Conservation (phyloP, 2,888 invertebrate genomes). For the Amaurobius ferox region DNA sequence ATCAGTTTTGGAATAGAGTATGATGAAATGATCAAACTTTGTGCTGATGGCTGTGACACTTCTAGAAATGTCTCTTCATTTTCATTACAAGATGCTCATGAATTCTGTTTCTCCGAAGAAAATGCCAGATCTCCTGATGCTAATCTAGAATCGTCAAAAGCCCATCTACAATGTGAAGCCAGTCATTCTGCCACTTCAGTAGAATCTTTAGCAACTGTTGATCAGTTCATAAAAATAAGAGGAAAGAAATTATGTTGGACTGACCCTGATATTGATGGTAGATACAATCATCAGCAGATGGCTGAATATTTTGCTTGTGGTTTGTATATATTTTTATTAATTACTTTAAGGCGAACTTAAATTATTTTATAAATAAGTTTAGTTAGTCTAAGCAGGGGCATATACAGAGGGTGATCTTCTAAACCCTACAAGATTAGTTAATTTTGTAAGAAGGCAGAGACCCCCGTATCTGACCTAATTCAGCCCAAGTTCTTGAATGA, state of each 20-base stretch:
- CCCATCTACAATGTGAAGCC: not conserved
- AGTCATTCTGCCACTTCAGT: not conserved
- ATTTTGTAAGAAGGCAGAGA: no score
- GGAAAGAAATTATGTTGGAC: constrained; percentile 32
- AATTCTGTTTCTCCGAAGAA: constrained; percentile 22
- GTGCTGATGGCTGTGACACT: constrained; percentile 29
- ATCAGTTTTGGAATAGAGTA: constrained; percentile 61
- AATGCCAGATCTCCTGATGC: not conserved
- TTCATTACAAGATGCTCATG: constrained; percentile 14
- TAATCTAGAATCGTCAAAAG: constrained; percentile 23
- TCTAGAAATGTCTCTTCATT: not conserved
- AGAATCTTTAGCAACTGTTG: not conserved
- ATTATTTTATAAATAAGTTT: not conserved
- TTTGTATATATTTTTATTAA: not conserved
- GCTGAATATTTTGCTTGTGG: constrained; percentile 40
- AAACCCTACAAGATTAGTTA: no score
- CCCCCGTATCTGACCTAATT: no score
- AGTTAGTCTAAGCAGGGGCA: not conserved
- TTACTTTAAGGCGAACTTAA: not conserved
- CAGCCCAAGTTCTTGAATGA: no score
- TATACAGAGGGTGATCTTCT: no score
- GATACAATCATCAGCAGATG: constrained; percentile 33
- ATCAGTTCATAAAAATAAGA: constrained; percentile 16
- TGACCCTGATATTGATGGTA: constrained; percentile 25
- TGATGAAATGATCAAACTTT: constrained; percentile 57